Conservation (phyloP, 1,140 invertebrate species). For the Drosophila grimshawi region DNA sequence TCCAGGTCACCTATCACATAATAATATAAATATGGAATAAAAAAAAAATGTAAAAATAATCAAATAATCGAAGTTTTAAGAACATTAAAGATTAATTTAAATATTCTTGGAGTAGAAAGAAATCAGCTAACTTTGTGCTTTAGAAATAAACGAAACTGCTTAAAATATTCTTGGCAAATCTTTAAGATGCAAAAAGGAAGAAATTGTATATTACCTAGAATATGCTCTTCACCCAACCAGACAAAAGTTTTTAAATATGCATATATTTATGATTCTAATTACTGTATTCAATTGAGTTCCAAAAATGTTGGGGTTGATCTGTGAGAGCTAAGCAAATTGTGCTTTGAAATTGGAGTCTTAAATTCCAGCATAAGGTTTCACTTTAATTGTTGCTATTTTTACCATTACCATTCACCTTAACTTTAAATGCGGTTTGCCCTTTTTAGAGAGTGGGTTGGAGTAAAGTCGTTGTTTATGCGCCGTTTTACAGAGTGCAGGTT, state of each 20-base stretch:
- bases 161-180: no score
- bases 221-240: background rate
- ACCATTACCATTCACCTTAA: conserved; percentile 2
- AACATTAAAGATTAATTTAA: no score
- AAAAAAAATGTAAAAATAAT: no score
- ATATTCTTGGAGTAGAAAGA: no score
- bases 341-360: background rate
- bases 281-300: background rate
- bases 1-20: no score
- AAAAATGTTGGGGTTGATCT: background rate
- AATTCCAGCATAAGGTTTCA: conserved; percentile 5
- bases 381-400: conserved; percentile 42
- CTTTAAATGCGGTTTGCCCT: background rate
- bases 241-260: background rate
- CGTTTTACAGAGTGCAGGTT: conserved; percentile 56
- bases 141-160: no score
- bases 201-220: no score
- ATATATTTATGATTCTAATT: background rate
- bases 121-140: no score
- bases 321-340: background rate
- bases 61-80: no score
- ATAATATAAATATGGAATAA: no score
- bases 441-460: background rate
- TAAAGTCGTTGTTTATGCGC: conserved; percentile 38
- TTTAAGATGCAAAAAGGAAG: no score